Base-by-base conservation (phyloP, 2,888 invertebrate species). In the Chrysotoxum bicinctum region DNA sequence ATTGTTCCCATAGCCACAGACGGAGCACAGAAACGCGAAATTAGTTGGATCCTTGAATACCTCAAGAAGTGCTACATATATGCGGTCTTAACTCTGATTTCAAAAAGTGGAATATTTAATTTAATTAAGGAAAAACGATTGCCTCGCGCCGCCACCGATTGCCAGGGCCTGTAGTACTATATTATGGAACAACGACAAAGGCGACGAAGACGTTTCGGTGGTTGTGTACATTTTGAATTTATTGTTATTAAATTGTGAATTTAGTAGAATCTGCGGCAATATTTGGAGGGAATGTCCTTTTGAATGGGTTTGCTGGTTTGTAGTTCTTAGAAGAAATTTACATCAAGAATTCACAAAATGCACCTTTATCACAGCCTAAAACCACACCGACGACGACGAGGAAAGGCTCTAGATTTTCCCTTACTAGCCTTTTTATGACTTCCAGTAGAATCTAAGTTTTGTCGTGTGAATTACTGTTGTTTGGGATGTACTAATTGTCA, bases 241-340 rank as follows among this genome's bases (percentile, higher is more conserved):
- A 85, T 85, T 85, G 85, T 85, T 85, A 85, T 85, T 76, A 85
- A 85, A 81, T 76, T 81, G 81, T 73, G 50, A 81, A 85, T 85
- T 81, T 80, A 69, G 72, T 80, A 43, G 26, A 26, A 62, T 40
- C 40, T 40, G 23, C 30, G 60, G 58, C 56, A 78, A 69, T 50
- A 69, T 56, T 72, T 30, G 16, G 75, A 23, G 32, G 14, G 37
- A 79, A 48, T 58, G 74, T 82, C 81, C 75, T 76, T 66, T 52
- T 76, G 21, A 26, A 48, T 21, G 43, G 26, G 48, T 50, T 54
- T 32, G 16, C 21, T 52, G 9, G 30, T 58, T 16, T 16, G 16
- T 43, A 43, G 16, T 52, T 76, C 72, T 45, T 40, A 6, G 23
- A 48, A 30, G 32, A 43, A 66, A 68, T 66, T 76, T 35, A 23